Evolutionary conservation across 1,140 invertebrate species (phyloP), one percentile per base, ranked within the genome.

Genomic region (Oryzaephilus surinamensis): DNA sequence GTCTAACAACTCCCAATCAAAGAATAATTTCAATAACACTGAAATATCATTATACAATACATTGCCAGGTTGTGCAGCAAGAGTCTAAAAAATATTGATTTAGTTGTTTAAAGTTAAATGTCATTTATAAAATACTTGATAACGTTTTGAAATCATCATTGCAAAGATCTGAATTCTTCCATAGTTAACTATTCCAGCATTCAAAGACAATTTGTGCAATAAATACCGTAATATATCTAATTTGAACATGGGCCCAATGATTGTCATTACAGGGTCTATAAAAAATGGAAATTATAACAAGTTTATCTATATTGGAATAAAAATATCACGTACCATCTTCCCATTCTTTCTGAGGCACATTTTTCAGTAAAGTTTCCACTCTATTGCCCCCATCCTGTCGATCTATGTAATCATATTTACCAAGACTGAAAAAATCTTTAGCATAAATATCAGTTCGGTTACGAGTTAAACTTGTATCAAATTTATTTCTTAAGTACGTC

Each of bases 341-440:
- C 59, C 59, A 61, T n/a, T 32, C 31, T 38, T 45, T 54, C 30
- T 39, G 54, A 3, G 59, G 51, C n/a, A 61, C 29, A 21, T 41
- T 40, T 41, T 49, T 48, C 6, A 60, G 32, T 29, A 61, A 20
- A 18, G 37, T 19, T 3, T 47, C 20, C 0, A 57, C 55, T 47
- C 57, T 50, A 24, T 47, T 35, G 2, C 37, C 37, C 17, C 47
- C 32, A 43, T 61, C 57, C 21, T 43, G 26, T 31, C 47, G 55
- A 38, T 61, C 59, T 19, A 51, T 24, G 31, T 32, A 45, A 11
- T 38, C 43, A 40, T 54, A 50, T 32, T 19, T 37, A 26, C 23
- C 10, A 17, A 58, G 24, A 19, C 46, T 13, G 28, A 56, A 58
- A 7, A 60, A 20, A 43, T 56, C 48, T 41, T 52, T 55, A 10